Evolutionary conservation across 2,888 invertebrate genomes (phyloP).

Genomic region (Suillia variegata): DNA sequence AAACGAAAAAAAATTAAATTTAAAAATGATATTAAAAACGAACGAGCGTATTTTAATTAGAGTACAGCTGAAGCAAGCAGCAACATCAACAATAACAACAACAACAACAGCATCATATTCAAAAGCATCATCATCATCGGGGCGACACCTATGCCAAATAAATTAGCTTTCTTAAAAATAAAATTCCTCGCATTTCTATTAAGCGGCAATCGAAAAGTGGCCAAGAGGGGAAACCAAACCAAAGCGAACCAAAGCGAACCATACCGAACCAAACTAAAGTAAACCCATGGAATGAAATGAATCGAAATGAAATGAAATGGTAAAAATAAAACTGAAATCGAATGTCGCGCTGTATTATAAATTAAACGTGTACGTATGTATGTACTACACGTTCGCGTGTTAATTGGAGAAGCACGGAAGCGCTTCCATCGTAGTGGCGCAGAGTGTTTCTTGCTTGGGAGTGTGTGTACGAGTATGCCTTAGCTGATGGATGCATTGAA

Average conservation of each 20-base stretch:
- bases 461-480: too few relatives aligned
- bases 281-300: too few relatives aligned
- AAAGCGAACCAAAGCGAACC: too few relatives aligned
- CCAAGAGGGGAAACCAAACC: conserved; percentile 7
- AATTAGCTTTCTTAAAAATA: conserved; percentile 48
- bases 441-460: too few relatives aligned
- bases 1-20: conserved; percentile 20
- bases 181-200: conserved; percentile 38
- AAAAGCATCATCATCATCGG: conserved; percentile 11
- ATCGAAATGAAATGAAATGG: too few relatives aligned
- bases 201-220: background rate
- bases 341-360: conserved; percentile 43
- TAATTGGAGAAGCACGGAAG: conserved; percentile 49
- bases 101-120: conserved; percentile 12
- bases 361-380: conserved; percentile 52
- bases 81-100: too few relatives aligned
- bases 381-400: conserved; percentile 48
- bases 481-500: too few relatives aligned
- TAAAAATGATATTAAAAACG: conserved; percentile 17
- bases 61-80: conserved; percentile 45
- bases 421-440: too few relatives aligned
- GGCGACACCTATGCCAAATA: conserved; percentile 42
- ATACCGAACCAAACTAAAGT: too few relatives aligned
- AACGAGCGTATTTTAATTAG: conserved; percentile 50
- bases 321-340: too few relatives aligned